Conservation (phyloP, 2,797 vertebrate genomes). For the Neoniphon sammara region DNA sequence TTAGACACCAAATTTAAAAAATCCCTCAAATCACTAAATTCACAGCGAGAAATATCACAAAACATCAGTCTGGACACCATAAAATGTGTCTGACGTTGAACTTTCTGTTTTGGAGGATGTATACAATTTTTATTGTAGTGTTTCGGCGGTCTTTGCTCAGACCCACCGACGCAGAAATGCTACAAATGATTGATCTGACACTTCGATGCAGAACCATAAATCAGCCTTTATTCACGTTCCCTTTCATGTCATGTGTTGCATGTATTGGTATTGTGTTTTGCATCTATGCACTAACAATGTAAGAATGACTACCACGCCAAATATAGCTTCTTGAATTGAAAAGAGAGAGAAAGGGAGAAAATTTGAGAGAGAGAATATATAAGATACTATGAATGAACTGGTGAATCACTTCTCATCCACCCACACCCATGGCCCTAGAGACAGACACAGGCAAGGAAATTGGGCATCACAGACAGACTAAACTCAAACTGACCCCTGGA, state of each 20-base stretch:
- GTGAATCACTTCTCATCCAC: conserved; percentile 51
- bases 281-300: not conserved
- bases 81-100: no score
- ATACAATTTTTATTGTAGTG: no score
- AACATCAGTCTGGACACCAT: no score
- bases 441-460: conserved; percentile 54
- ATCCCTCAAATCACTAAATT: no score
- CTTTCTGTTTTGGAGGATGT: no score
- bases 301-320: conserved; percentile 10
- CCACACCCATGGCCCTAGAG: conserved; percentile 44
- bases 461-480: conserved; percentile 33
- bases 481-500: conserved; percentile 65
- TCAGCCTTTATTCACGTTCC: no score
- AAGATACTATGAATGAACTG: conserved; percentile 53
- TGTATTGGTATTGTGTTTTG: not conserved
- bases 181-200: not conserved
- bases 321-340: not conserved
- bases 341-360: not conserved
- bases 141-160: no score
- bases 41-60: no score
- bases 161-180: no score
- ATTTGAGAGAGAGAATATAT: not conserved
- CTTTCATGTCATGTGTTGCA: no score
- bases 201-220: no score
- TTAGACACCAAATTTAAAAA: no score